Percentiles rank a stretch among this genome's conserved stretches.
Conservation (phyloP, 2,888 invertebrate genomes). For the Tenthredo notha region DNA sequence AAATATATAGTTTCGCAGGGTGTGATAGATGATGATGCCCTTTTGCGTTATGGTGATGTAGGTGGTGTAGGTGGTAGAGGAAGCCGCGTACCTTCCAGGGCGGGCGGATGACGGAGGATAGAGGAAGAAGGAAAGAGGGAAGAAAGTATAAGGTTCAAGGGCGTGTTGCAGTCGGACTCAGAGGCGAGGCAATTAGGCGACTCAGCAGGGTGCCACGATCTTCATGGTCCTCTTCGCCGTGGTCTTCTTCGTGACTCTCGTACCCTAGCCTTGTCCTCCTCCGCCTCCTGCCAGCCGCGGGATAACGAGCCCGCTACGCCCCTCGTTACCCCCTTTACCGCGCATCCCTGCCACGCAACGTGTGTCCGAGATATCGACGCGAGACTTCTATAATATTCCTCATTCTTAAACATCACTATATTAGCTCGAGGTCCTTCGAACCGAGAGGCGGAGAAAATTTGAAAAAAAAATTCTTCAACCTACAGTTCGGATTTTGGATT, state of each 20-base stretch:
- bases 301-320: slow-evolving; percentile 60
- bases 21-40: slow-evolving; percentile 77
- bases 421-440: background rate
- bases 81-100: slow-evolving; percentile 51
- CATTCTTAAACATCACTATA: slow-evolving; percentile 1
- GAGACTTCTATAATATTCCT: slow-evolving; percentile 52
- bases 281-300: slow-evolving; percentile 57
- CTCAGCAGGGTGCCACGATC: slow-evolving; percentile 77
- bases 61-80: slow-evolving; percentile 60
- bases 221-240: slow-evolving; percentile 59
- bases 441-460: background rate
- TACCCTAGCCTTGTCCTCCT: slow-evolving; percentile 45
- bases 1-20: slow-evolving; percentile 77
- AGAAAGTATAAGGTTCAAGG: slow-evolving; percentile 72
- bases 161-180: slow-evolving; percentile 67
- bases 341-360: slow-evolving; percentile 56
- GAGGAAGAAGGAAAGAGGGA: slow-evolving; percentile 55
- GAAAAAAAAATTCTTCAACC: background rate
- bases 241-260: slow-evolving; percentile 56
- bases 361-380: slow-evolving; percentile 57
- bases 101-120: slow-evolving; percentile 58
- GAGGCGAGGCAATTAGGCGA: slow-evolving; percentile 76
- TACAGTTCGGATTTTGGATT: background rate
- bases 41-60: slow-evolving; percentile 66
- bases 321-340: slow-evolving; percentile 53